Percentiles rank a stretch among this genome's conserved stretches.
These are phyloP conservation scores for Hirtodrosophila confusa DNA, from an alignment of 2,888 invertebrate genomes.

Conservation along the genomic window DNA sequence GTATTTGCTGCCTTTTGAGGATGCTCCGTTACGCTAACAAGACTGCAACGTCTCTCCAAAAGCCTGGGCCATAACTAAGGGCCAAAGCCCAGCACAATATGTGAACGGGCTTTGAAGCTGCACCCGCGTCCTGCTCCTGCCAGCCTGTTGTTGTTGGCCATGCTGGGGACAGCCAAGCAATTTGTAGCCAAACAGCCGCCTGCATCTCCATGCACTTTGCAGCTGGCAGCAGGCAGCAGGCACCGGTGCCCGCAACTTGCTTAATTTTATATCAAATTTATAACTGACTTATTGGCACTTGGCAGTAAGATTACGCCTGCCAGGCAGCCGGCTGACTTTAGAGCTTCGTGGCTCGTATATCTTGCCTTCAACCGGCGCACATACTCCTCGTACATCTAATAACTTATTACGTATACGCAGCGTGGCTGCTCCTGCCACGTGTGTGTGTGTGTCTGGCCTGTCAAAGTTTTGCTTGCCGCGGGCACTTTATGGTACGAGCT, in stretches of 20 bases:
- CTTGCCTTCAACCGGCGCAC: constrained; percentile 9
- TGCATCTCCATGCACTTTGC: constrained; percentile 3
- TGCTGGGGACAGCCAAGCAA: constrained; percentile 38
- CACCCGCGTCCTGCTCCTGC: constrained; percentile 1
- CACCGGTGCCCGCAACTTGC: constrained; percentile 50
- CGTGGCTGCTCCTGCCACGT: constrained; percentile 8
- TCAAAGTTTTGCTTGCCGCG: constrained; percentile 54
- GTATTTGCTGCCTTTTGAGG: constrained; percentile 15
- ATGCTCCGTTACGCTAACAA: constrained; percentile 52
- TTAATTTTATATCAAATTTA: constrained; percentile 79
- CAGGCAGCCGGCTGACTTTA: constrained; percentile 35
- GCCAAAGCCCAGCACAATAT: constrained; percentile 48
- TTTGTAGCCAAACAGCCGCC: constrained; percentile 41
- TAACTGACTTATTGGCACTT: constrained; percentile 80
- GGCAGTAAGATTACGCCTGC: constrained; percentile 69
- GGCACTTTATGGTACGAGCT: constrained; percentile 33
- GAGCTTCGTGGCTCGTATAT: constrained; percentile 13
- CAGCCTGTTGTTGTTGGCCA: no score
- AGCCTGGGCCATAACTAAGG: constrained; percentile 40
- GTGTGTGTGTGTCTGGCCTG: constrained; percentile 8
- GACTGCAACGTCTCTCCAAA: constrained; percentile 44
- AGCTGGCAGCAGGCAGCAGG: constrained; percentile 2
- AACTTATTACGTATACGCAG: constrained; percentile 64
- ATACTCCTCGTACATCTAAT: constrained; percentile 24
- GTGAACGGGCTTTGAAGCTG: constrained; percentile 19